Evolutionary conservation across 2,113 vertebrate genomes (phyloP), one percentile per base, ranked within the genome.

Genomic region (Anser cygnoides): DNA sequence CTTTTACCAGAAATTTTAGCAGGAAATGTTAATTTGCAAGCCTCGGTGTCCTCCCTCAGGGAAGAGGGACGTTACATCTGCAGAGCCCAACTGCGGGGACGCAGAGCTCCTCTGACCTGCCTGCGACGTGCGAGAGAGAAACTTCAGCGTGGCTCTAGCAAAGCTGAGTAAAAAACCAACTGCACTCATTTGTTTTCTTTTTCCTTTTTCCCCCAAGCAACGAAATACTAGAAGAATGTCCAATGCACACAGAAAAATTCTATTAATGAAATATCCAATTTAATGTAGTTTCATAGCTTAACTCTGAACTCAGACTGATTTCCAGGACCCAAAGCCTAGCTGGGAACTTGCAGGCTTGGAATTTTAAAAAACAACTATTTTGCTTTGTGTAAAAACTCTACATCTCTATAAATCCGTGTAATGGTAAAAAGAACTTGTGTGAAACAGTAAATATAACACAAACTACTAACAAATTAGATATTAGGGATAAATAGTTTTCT

Each of bases 1-100:
- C 80, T 96, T 96, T 95, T 96, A 97, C 92, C 96, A 97, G 96
- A 96, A 96, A 91, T 95, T 91, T 83, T 83, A 94, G 91, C 96
- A 97, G 96, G 96, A 97, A 97, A 94, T 33, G 81, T 93, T 95
- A 82, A 87, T 92, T 94, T 93, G 84, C 67, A 79, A 94, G 71
- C 91, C 85, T 93, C 54, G 0, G 43, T 84, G 96, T 95, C 94
- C 90, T 97, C 95, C 95, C 94, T 70, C 11, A 4, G 80, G 96
- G 82, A 89, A 52, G 75, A 86, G 3, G 2, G 79, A 78, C 0
- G 0, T 59, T 62, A 33, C 29, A 68, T 90, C 90, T 79, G 88
- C 91, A 91, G 39, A 16, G 41, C 85, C 73, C 37, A 58, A 35
- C 41, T 37, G 10, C 0, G 33, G 49, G 52, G 72, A 84, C 66